Evolutionary conservation across 2,888 invertebrate genomes (phyloP).

Genomic region (Tipula vernalis): DNA sequence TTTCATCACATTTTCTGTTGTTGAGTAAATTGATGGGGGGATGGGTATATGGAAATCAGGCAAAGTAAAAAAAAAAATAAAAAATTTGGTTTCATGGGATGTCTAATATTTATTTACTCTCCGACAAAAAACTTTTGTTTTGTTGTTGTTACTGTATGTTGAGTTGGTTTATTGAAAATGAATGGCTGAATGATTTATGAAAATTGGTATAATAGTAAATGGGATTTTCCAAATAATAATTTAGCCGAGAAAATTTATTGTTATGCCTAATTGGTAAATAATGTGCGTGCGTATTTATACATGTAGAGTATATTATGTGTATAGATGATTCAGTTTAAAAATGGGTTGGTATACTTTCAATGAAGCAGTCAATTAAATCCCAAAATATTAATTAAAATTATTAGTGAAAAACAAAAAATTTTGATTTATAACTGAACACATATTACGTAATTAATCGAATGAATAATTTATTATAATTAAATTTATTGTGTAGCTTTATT

Average conservation of each 20-base stretch:
- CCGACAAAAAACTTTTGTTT: background rate
- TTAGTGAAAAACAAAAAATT: too few species aligned
- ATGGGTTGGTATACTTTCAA: too few species aligned
- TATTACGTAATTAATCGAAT: too few species aligned
- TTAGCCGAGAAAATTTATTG: background rate
- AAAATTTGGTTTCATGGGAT: background rate
- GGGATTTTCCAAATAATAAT: background rate
- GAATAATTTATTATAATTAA: too few species aligned
- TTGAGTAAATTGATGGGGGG: background rate
- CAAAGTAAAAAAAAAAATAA: background rate
- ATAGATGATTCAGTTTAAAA: too few species aligned
- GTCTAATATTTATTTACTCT: background rate
- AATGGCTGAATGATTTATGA: conserved; percentile 4
- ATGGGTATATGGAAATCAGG: background rate
- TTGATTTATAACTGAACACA: too few species aligned
- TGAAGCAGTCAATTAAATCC: too few species aligned
- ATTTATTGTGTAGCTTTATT: too few species aligned
- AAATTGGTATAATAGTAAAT: background rate
- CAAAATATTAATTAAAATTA: too few species aligned
- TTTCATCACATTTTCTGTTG: background rate
- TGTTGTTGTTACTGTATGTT: background rate
- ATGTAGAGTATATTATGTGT: too few species aligned
- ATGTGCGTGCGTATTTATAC: too few species aligned
- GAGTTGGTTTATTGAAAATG: background rate
- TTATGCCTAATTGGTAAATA: background rate